Base-by-base conservation (phyloP, 2,888 invertebrate species). In the Luffia ferchaultella region DNA sequence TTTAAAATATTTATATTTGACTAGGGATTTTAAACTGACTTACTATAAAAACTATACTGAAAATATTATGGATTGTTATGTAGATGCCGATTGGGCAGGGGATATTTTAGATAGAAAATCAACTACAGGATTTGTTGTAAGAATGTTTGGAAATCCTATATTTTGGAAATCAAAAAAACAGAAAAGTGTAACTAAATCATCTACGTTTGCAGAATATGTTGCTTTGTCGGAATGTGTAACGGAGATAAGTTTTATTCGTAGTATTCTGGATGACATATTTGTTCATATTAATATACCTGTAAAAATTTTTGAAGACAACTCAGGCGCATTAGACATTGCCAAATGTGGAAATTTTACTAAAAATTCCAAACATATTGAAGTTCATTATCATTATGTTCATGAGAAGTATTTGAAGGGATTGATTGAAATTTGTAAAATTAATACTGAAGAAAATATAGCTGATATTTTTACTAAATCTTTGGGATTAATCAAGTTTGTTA, bases 21-120 rank as follows among this genome's bases (percentile, higher is more conserved):
- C 62, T 7, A 59, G n/a, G 19, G 9, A 3, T 16, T n/a, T 46
- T 16, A 46, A 46, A 46, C 17, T 46, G 17, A 46, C 9, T 16
- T 46, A 46, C 17, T 18, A 46, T 46, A 16, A 46, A 18, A 19
- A 46, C 15, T 57, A 42, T 54, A 62, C 45, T 59, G 7, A 9
- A 16, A n/a, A 18, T 46, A 17, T 46, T 7, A 16, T 46, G 18
- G 46, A 46, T n/a, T 46, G 57, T 52, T 60, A 53, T 51, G 60
- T 58, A 5, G 63, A 63, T 51, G 57, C 62, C 2, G 62, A 63
- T 50, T 63, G 61, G 58, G 62, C 61, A 51, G 61, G 60, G 0
- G 62, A 62, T 49, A 53, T 50, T 46, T 15, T 46, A 19, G 46
- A 46, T 18, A 7, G 46, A 46, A 46, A 42, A 42, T 60, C 60